Conservation (phyloP, 2,888 invertebrate species). For the Apeira syringaria region DNA sequence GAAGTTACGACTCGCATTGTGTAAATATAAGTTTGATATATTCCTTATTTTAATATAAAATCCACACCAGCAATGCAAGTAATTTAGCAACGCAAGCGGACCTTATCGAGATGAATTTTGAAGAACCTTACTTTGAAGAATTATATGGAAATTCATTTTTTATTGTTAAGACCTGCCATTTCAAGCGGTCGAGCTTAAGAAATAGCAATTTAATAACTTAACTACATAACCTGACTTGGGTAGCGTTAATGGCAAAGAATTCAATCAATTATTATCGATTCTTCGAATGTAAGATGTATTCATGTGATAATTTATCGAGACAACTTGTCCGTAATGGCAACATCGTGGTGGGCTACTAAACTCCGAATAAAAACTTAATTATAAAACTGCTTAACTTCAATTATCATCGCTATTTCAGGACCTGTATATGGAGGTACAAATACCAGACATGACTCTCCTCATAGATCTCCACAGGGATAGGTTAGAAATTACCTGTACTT, state of each 20-base stretch:
- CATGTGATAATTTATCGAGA: conserved; percentile 2
- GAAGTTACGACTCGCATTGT: too few relatives aligned
- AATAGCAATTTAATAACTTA: conserved; percentile 72
- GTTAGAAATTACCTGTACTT: too few relatives aligned
- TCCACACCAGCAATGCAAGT: conserved; percentile 12
- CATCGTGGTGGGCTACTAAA: not conserved
- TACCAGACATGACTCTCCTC: too few relatives aligned
- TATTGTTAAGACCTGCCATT: conserved; percentile 13
- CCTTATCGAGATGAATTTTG: conserved; percentile 10
- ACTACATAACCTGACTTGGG: conserved; percentile 52
- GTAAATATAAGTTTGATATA: too few relatives aligned
- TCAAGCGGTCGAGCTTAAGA: conserved; percentile 40
- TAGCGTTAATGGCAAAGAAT: conserved; percentile 58
- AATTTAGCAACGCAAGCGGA: conserved; percentile 6
- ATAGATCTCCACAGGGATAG: too few relatives aligned
- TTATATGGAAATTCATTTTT: conserved; percentile 24
- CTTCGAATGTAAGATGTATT: conserved; percentile 39
- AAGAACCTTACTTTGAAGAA: conserved; percentile 10
- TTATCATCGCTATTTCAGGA: too few relatives aligned
- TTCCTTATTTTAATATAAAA: conserved; percentile 15
- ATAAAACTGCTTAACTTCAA: not conserved
- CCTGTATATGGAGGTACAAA: too few relatives aligned
- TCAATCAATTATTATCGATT: conserved; percentile 53
- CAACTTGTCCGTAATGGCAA: not conserved
- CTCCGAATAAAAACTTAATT: too few relatives aligned